A percentile compares a stretch with the other conserved stretches of the same genome.
Conservation (phyloP, 2,888 invertebrate genomes). For the Dimorphilus gyrociliatus region DNA sequence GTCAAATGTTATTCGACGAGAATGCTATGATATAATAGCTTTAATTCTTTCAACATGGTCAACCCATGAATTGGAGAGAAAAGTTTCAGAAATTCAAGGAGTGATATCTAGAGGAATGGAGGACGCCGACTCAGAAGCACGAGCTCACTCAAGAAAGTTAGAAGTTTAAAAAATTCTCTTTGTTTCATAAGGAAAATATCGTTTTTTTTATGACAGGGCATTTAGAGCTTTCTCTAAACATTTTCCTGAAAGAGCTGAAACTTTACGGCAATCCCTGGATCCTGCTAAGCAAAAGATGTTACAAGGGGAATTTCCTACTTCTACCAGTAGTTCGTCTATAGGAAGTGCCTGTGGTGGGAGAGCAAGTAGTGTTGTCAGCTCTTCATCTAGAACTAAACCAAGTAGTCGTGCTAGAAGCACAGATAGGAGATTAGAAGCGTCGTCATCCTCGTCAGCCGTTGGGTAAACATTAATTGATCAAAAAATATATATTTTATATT, state of each 20-base stretch:
- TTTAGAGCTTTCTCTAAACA: conserved; percentile 73
- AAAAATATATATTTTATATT: too few species aligned
- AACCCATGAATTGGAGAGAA: conserved; percentile 61
- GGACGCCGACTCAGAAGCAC: conserved; percentile 80
- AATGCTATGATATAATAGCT: conserved; percentile 62
- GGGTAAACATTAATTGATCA: too few species aligned
- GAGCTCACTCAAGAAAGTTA: conserved; percentile 64
- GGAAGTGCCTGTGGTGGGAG: conserved; percentile 19
- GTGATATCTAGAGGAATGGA: conserved; percentile 60
- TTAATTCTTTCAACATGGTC: conserved; percentile 72
- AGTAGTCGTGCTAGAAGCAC: conserved; percentile 4
- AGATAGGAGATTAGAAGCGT: conserved; percentile 1
- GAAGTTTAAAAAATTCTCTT: conserved; percentile 13
- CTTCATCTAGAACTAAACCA: too few species aligned
- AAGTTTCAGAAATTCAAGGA: conserved; percentile 59
- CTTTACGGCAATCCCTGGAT: conserved; percentile 64
- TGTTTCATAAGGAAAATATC: too few species aligned
- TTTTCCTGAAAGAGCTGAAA: conserved; percentile 76
- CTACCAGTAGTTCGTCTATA: conserved; percentile 38
- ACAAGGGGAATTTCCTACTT: conserved; percentile 42
- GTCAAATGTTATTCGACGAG: conserved; percentile 73
- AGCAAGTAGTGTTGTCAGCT: neutral
- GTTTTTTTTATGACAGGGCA: conserved; percentile 46
- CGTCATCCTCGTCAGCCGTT: conserved; percentile 4
- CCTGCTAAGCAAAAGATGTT: conserved; percentile 53